Conservation (phyloP, 2,113 vertebrate species). For the Zosterops lateralis region DNA sequence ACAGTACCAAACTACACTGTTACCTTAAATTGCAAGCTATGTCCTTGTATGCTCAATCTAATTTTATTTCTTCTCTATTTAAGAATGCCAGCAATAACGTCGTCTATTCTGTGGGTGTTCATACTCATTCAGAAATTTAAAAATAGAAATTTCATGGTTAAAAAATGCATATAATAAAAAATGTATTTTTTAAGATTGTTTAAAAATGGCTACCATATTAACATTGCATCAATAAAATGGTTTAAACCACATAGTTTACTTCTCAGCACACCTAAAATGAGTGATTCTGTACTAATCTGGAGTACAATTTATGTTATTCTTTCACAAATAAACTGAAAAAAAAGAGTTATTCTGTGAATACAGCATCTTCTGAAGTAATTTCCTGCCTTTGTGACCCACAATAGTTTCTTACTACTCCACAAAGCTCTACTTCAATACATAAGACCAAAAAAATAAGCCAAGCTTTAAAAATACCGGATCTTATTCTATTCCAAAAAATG, state of each 20-base stretch:
- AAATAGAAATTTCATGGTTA: not conserved
- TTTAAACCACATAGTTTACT: not conserved
- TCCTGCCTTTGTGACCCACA: not conserved
- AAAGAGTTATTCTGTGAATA: not conserved
- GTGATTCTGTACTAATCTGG: not conserved
- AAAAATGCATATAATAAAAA: not conserved
- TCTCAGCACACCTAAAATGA: not conserved
- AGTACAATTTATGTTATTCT: not conserved
- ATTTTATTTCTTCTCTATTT: not conserved
- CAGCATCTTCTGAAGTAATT: not conserved
- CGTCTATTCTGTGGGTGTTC: rapidly evolving
- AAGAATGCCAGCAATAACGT: not conserved
- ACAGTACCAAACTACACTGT: not conserved
- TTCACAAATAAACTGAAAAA: not conserved
- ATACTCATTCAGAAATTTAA: not conserved
- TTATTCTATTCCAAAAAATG: not conserved
- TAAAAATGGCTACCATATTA: not conserved
- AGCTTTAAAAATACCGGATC: not conserved
- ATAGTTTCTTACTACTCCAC: not conserved
- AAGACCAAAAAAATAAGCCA: not conserved
- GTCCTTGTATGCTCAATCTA: not conserved
- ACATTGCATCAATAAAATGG: not conserved
- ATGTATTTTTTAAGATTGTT: not conserved
- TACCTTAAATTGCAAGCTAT: not conserved
- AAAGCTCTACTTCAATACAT: not conserved